Conservation (phyloP, 2,888 invertebrate genomes). For the Caenorhabditis virilis region DNA sequence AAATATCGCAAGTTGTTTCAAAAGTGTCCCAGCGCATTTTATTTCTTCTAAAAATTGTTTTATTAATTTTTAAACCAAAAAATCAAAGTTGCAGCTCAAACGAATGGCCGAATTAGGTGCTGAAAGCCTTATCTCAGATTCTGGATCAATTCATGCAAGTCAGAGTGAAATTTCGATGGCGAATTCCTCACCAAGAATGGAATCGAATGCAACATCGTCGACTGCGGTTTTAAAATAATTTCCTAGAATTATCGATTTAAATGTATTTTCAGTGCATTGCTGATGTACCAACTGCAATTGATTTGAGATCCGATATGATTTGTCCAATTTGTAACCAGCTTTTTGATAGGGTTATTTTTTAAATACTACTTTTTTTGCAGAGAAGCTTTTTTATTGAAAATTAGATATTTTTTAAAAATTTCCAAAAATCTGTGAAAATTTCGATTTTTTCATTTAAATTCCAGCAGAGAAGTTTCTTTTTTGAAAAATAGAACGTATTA, state of each 20-base stretch:
- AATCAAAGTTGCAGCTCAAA: too few species aligned
- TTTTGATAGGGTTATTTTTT: conserved; percentile 15
- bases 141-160: conserved; percentile 15
- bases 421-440: too few species aligned
- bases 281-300: conserved; percentile 13
- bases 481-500: too few species aligned
- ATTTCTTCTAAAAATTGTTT: too few species aligned
- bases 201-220: conserved; percentile 32
- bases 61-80: too few species aligned
- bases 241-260: neutral
- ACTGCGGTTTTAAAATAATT: conserved; percentile 18
- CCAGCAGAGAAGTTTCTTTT: too few species aligned
- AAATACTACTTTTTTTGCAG: too few species aligned
- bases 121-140: neutral
- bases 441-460: too few species aligned
- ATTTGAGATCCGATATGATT: conserved; percentile 17
- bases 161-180: conserved; percentile 24
- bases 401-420: too few species aligned
- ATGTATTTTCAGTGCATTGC: conserved; percentile 20
- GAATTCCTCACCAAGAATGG: conserved; percentile 23
- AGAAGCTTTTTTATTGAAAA: too few species aligned
- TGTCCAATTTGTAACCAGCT: conserved; percentile 29
- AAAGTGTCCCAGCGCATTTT: too few species aligned
- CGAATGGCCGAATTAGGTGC: conserved; percentile 1
- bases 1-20: neutral